Evolutionary conservation across 2,113 vertebrate genomes (phyloP).

Genomic region (Erythrolamprus reginae): DNA sequence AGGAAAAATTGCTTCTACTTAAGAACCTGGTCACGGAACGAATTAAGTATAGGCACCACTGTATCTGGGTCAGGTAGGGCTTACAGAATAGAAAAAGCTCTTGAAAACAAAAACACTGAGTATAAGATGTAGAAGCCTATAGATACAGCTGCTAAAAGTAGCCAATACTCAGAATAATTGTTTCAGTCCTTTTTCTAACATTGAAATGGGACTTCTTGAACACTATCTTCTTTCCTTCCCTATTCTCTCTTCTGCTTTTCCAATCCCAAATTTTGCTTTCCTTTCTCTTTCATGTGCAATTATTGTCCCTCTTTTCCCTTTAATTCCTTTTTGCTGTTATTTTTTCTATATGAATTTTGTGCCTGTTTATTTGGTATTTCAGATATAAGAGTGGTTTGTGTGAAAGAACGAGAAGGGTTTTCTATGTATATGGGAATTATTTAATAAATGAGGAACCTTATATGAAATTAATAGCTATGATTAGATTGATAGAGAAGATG

Average conservation of each 20-base stretch:
- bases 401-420: neutral
- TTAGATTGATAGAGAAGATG: neutral
- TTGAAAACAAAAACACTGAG: neutral
- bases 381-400: neutral
- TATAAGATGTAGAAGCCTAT: neutral
- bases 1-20: no score
- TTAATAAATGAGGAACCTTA: neutral
- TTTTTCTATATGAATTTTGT: neutral
- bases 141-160: neutral
- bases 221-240: neutral
- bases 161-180: neutral
- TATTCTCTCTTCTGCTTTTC: neutral
- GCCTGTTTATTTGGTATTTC: neutral
- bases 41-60: no score
- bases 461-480: neutral
- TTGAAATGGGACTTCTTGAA: neutral
- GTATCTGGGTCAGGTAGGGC: neutral
- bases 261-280: neutral
- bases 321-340: neutral
- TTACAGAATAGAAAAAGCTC: neutral
- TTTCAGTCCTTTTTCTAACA: neutral
- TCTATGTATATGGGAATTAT: neutral
- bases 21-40: no score
- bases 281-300: neutral
- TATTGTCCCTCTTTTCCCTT: neutral